Base-by-base conservation (phyloP, 2,888 invertebrate species). In the Caenorhabditis uteleia region DNA sequence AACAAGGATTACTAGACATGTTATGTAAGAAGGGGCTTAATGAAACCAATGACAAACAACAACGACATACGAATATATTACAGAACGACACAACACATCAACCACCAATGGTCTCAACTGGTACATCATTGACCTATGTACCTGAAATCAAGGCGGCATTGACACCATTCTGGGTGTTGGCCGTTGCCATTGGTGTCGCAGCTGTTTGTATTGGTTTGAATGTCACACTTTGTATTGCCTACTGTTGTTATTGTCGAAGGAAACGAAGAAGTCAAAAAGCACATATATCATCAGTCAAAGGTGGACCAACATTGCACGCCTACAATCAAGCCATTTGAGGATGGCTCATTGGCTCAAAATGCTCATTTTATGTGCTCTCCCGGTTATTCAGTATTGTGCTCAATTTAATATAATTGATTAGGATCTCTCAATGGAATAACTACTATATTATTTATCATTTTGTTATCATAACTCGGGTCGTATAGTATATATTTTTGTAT, bases 151-250 rank as follows among this genome's bases (percentile, higher is more conserved):
- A 43, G 3, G 23, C 57, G 3, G 56, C 42, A 10, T 39, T 51
- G 14, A 51, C 67, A 18, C 80, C 80, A 3, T 67, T 79, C 33
- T 81, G 80, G 80, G 75, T 69, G 6, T 67, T 81, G 10, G 80
- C 80, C 1, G 20, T 75, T 20, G 75, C 75, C n/a, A 77, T 80
- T 48, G 72, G 76, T 20, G 57, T 78, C 7, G 75, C 72, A 8
- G 71, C 77, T n/a, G 71, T 79, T 21, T 80, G 78, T 36, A 53
- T 75, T 47, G 79, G 79, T 3, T 49, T 77, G 14, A 75, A 67
- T 46, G 56, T 80, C 20, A 72, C 74, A 10, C 57, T 77, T 3
- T 62, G 77, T 46, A 48, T 74, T 36, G 74, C 74, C 14, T 80
- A 72, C 45, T 68, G 76, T 48, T 80, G 78, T 57, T 77, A 78